These are phyloP conservation scores for Mesoclemmys tuberculata DNA, from an alignment of 2,113 vertebrate species.

Conservation along the genomic window DNA sequence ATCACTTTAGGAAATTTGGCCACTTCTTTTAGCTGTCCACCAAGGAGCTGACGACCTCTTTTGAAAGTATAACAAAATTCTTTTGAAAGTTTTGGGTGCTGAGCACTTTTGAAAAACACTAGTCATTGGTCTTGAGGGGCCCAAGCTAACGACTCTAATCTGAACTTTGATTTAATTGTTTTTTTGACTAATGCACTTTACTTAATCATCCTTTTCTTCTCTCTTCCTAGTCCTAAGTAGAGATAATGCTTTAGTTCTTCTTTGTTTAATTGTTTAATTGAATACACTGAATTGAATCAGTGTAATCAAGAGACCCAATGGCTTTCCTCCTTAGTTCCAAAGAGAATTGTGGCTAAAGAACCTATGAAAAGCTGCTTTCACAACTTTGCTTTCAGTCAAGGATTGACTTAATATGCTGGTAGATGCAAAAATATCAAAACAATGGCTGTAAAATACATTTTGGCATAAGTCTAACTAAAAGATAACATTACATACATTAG, in stretches of 20 bases:
- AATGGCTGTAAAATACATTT: neutral
- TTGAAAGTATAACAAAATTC: neutral
- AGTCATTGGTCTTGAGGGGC: conserved; percentile 21
- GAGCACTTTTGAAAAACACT: neutral
- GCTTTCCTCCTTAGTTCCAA: neutral
- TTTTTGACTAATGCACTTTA: neutral
- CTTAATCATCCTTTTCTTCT: neutral
- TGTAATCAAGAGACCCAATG: neutral
- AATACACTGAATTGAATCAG: neutral
- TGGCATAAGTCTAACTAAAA: neutral
- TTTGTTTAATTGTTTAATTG: conserved; percentile 15
- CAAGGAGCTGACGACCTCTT: neutral
- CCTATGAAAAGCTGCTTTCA: neutral
- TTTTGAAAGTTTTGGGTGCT: neutral
- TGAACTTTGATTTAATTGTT: conserved; percentile 24
- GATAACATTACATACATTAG: neutral
- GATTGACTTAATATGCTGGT: neutral
- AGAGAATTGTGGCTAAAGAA: neutral
- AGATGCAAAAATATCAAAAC: neutral
- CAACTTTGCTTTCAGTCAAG: fast-evolving
- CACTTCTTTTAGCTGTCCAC: neutral
- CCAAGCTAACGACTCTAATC: conserved; percentile 47
- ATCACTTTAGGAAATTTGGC: neutral
- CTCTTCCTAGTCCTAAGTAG: neutral
- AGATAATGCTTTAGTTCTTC: neutral